A percentile compares a stretch with the other conserved stretches of the same genome.
Conservation (phyloP, 2,113 vertebrate species). For the Melanocharis versteri region DNA sequence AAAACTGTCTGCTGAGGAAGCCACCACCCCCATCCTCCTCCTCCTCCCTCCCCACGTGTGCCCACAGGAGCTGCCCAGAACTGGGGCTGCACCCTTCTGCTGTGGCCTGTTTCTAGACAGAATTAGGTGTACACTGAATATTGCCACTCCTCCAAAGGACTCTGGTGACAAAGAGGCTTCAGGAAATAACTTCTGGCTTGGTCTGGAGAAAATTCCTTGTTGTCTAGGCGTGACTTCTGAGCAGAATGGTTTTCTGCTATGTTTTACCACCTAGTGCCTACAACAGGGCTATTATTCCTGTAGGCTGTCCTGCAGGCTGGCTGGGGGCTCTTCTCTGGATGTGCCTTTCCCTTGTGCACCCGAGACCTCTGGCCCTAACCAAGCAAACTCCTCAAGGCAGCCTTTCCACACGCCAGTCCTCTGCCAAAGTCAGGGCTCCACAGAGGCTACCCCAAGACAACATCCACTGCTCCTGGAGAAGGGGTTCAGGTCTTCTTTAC, state of each 20-base stretch:
- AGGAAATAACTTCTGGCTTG: neutral
- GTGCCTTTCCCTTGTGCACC: too few species aligned
- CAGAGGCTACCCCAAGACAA: neutral
- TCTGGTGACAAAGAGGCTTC: neutral
- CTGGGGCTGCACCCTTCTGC: neutral
- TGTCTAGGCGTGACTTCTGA: neutral
- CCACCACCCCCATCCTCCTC: neutral
- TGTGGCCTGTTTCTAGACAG: neutral
- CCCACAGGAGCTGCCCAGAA: neutral
- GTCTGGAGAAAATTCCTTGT: neutral
- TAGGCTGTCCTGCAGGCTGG: neutral
- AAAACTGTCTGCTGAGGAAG: neutral
- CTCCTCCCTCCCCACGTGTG: neutral
- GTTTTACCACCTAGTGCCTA: neutral
- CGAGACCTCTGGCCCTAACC: neutral
- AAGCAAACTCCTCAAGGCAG: neutral
- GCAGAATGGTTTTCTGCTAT: neutral
- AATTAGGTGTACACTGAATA: fast-evolving
- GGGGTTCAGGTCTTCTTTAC: neutral
- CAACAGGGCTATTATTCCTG: neutral
- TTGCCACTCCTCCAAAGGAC: neutral
- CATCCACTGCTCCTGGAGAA: neutral
- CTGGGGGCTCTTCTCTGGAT: neutral
- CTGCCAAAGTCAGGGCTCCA: neutral
- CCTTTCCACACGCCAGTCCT: neutral